Conservation (phyloP, 92 coral and sea anemone species). For the Palythoa grandis region DNA sequence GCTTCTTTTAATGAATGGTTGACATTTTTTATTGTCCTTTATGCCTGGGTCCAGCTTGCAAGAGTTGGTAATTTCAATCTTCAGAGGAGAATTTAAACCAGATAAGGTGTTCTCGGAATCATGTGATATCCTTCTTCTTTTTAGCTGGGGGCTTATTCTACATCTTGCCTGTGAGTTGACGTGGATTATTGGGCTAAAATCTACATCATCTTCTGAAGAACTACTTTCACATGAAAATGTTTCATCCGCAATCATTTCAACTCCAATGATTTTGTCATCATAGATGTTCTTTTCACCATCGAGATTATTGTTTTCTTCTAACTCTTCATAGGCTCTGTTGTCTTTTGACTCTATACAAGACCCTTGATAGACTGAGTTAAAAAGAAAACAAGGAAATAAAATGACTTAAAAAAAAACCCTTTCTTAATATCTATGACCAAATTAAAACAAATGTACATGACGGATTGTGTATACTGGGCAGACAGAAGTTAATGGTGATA, state of each 20-base stretch:
- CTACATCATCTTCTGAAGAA: slow-evolving; percentile 33
- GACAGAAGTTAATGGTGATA: no score
- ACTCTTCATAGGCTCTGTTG: background rate
- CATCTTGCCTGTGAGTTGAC: slow-evolving; percentile 28
- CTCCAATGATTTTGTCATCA: slow-evolving; percentile 4
- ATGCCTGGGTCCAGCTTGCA: background rate
- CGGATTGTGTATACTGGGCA: no score
- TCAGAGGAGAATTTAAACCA: background rate
- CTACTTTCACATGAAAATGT: slow-evolving; percentile 10
- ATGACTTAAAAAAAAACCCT: background rate
- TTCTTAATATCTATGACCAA: background rate
- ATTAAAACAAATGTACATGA: no score
- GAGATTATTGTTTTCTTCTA: background rate
- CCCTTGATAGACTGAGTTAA: background rate
- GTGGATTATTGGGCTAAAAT: slow-evolving; percentile 42
- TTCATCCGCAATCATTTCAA: background rate
- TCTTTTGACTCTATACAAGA: background rate
- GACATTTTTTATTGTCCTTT: background rate
- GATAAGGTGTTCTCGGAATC: background rate
- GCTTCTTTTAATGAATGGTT: background rate
- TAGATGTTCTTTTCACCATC: background rate
- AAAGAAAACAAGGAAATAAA: background rate
- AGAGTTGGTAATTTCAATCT: background rate
- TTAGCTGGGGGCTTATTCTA: slow-evolving; percentile 5
- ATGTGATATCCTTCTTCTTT: background rate